Evolutionary conservation across 2,113 vertebrate genomes (phyloP), one percentile per base, ranked within the genome.

Genomic region (Anthoscopus minutus): DNA sequence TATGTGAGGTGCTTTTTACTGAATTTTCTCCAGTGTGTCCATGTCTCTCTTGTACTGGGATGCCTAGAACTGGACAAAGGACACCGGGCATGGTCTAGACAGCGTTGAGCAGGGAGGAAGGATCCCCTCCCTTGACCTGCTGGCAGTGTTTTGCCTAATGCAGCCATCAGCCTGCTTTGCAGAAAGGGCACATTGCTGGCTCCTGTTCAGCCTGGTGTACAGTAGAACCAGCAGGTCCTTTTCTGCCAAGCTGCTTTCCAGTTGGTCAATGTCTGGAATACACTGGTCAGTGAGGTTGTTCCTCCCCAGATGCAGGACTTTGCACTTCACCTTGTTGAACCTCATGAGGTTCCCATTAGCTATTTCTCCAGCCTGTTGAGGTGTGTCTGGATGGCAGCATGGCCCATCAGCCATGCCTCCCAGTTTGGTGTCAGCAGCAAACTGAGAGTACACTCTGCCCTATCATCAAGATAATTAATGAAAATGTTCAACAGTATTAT

Each of bases 181-280:
- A n/a, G 44, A 24, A 62, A 82, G 28, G 23, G 7, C 31, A 45
- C 0, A 0, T 51, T 66, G 30, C 16, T 27, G 42, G 22, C 10
- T 51, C 10, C 3, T 47, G 21, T 30, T 79, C 56, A 69, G 5
- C 23, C 37, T 57, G 14, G 5, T 38, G 27, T 61, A 23, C 42
- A n/a, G 17, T 14, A 66, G 37, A 77, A 62, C 4, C 17, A 57
- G 9, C 13, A 56, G 14, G 23, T 45, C n/a, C 22, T 80, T 71
- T 80, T n/a, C 45, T 22, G 17, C 7, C 45, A 56, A 70, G 25
- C 5, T 83, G 22, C 16, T 76, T 66, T 61, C 45, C 40, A 61
- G 8, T 0, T n/a, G 17, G 2, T 27, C 22, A 27, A 10, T 44
- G 18, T n/a, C 24, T 3, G 3, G n/a, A 15, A 48, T 5, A 13